Conservation (phyloP, 2,113 vertebrate genomes). For the Numenius arquata region DNA sequence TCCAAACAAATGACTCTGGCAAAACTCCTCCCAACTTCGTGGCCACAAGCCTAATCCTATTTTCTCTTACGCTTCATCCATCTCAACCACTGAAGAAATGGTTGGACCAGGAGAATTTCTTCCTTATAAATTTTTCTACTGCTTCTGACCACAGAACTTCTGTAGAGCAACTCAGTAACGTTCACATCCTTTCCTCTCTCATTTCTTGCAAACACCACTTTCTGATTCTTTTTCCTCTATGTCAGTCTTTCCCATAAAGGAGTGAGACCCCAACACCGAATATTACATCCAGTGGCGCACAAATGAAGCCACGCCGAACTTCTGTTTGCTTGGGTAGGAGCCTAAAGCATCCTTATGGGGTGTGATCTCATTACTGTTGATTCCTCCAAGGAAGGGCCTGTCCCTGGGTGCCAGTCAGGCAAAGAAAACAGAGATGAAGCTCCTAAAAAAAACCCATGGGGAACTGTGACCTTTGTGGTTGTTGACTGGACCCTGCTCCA, state of each 20-base stretch:
- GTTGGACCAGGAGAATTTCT: neutral
- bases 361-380: neutral
- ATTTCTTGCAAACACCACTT: accelerated
- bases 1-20: neutral
- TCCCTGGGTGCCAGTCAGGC: neutral
- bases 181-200: neutral
- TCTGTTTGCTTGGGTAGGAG: neutral
- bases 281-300: neutral
- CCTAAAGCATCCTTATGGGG: neutral
- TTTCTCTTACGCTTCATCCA: neutral
- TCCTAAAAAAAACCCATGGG: neutral
- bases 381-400: neutral
- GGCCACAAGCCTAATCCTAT: neutral
- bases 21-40: neutral
- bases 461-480: neutral
- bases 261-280: neutral
- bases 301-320: neutral
- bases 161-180: neutral
- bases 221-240: neutral
- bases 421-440: neutral
- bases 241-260: neutral
- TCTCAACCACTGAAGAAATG: accelerated
- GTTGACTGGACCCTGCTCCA: neutral
- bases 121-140: neutral
- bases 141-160: neutral